These are phyloP conservation scores for Spongilla lacustris DNA, from an alignment of 37 sponge, comb jelly and placozoan genomes.

Conservation along the genomic window DNA sequence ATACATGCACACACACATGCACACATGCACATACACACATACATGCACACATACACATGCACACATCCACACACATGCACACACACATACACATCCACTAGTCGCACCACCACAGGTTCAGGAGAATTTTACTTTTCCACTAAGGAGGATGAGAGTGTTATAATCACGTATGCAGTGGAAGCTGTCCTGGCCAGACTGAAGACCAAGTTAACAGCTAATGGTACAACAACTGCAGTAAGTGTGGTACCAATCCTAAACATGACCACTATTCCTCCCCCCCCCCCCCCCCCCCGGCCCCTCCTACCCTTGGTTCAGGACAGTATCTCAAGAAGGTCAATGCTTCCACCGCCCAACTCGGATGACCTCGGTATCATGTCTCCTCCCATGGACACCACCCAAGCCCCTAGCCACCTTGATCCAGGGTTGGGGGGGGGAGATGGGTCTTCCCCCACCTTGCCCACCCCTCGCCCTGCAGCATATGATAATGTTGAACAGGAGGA, in stretches of 20 bases:
- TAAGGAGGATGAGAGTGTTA: slow-evolving; percentile 31
- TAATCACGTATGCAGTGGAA: slow-evolving; percentile 69
- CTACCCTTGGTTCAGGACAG: not conserved
- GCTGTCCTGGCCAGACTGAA: slow-evolving; percentile 44
- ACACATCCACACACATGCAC: not conserved
- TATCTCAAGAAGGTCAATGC: not conserved
- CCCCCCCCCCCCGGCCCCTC: too few relatives aligned
- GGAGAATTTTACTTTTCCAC: slow-evolving; percentile 46
- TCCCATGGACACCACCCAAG: not conserved
- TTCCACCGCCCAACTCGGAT: not conserved
- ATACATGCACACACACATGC: not conserved
- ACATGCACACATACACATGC: not conserved
- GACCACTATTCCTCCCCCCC: too few relatives aligned
- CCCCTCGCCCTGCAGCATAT: too few relatives aligned
- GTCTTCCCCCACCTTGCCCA: not conserved
- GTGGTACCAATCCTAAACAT: not conserved
- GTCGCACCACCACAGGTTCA: slow-evolving; percentile 62
- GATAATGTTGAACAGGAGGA: too few relatives aligned
- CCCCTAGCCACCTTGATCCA: not conserved
- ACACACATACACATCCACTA: too few relatives aligned
- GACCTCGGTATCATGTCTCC: not conserved
- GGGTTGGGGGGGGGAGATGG: not conserved
- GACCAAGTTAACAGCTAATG: not conserved
- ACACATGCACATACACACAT: slow-evolving; percentile 5
- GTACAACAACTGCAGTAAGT: not conserved